A percentile compares a stretch with the other conserved stretches of the same genome.
Conservation (phyloP, 1,140 invertebrate species). For the Heliconius himera region DNA sequence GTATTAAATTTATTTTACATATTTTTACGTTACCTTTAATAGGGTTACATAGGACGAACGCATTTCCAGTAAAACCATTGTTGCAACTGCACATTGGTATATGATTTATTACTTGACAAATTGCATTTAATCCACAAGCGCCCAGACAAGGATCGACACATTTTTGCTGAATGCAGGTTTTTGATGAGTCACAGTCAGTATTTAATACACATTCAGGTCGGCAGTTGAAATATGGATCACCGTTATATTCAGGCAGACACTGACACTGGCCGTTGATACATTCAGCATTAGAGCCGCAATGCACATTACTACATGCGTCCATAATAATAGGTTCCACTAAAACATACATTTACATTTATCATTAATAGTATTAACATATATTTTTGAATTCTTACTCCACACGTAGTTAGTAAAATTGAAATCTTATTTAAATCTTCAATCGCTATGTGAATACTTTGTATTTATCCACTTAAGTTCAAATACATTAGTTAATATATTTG, state of each 20-base stretch:
- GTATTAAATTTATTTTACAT: background rate
- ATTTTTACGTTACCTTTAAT: conserved; percentile 55
- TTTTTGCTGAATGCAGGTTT: conserved; percentile 88
- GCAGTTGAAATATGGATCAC: conserved; percentile 86
- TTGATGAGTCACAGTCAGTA: conserved; percentile 88
- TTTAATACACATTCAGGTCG: conserved; percentile 92
- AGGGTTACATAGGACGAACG: conserved; percentile 84
- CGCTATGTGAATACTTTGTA: no score
- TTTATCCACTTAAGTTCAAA: no score
- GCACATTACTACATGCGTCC: conserved; percentile 84
- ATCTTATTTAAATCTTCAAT: no score
- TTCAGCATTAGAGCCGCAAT: conserved; percentile 89
- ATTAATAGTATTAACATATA: background rate
- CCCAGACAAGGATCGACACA: conserved; percentile 89
- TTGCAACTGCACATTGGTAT: conserved; percentile 89
- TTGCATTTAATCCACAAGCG: conserved; percentile 87
- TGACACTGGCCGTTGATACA: conserved; percentile 86
- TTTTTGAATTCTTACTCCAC: background rate
- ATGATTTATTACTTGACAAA: conserved; percentile 90
- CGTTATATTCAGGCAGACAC: conserved; percentile 85
- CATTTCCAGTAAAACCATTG: conserved; percentile 85
- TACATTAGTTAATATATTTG: no score
- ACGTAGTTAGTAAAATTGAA: background rate
- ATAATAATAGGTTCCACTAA: conserved; percentile 77
- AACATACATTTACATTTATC: conserved; percentile 24